These are phyloP conservation scores for Ophion slaviceki DNA, from an alignment of 2,888 invertebrate species.

Conservation along the genomic window DNA sequence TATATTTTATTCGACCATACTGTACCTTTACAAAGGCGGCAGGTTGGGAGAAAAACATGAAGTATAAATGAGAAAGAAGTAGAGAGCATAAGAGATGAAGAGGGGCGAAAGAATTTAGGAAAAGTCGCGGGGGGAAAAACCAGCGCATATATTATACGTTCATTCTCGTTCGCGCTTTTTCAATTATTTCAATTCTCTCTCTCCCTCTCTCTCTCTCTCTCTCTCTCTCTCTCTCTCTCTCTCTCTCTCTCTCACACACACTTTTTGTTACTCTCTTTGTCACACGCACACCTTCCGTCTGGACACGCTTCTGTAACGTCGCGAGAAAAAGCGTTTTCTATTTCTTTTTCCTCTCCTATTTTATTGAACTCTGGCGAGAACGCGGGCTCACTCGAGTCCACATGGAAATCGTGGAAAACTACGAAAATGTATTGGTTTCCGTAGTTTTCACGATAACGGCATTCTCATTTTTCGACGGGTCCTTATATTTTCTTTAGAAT, in stretches of 20 bases:
- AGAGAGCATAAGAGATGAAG: background rate
- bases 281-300: background rate
- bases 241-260: background rate
- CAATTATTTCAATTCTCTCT: constrained; percentile 1
- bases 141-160: constrained; percentile 20
- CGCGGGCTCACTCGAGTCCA: no score
- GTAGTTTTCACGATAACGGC: no score
- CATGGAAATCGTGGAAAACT: no score
- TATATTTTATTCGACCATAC: constrained; percentile 33
- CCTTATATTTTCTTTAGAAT: no score
- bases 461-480: no score
- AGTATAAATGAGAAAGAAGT: constrained; percentile 29
- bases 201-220: no score
- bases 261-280: background rate
- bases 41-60: constrained; percentile 44
- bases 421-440: no score
- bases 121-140: background rate
- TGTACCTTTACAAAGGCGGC: constrained; percentile 33
- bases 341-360: no score
- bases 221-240: no score
- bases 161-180: constrained; percentile 18
- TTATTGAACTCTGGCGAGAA: no score
- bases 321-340: no score
- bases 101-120: background rate
- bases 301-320: no score